These are phyloP conservation scores for Caenorhabditis sp. DNA, from an alignment of 2,888 invertebrate species.

Conservation along the genomic window DNA sequence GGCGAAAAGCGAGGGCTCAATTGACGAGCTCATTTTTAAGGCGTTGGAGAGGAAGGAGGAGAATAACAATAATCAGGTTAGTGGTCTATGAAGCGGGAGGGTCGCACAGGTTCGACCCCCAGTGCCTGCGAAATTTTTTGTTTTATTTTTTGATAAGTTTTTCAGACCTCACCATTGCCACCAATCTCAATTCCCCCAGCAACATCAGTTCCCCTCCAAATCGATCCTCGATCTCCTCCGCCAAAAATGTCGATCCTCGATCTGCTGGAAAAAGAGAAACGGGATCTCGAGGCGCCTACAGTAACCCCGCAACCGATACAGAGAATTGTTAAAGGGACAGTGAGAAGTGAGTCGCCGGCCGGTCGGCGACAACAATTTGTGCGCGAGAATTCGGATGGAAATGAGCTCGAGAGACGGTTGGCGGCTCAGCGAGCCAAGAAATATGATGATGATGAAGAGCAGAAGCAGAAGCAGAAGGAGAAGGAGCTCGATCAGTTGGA, in stretches of 20 bases:
- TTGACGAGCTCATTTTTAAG: slow-evolving; percentile 53
- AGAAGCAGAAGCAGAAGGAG: slow-evolving; percentile 12
- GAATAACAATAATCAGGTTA: slow-evolving; percentile 44
- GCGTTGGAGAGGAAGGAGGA: slow-evolving; percentile 44
- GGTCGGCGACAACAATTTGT: slow-evolving; percentile 28
- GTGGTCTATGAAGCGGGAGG: no score
- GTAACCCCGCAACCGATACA: slow-evolving; percentile 22
- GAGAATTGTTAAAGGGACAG: slow-evolving; percentile 23
- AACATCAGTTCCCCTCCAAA: not conserved
- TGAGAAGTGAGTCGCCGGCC: slow-evolving; percentile 26
- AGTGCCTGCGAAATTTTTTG: not conserved
- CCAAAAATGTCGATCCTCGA: slow-evolving; percentile 46
- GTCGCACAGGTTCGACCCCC: not conserved
- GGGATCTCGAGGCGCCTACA: slow-evolving; percentile 16
- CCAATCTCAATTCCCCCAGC: slow-evolving; percentile 8
- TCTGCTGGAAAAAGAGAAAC: slow-evolving; percentile 30
- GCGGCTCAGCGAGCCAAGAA: slow-evolving; percentile 52
- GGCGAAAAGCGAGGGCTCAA: slow-evolving; percentile 36
- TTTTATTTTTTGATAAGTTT: not conserved
- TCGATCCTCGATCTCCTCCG: slow-evolving; percentile 35
- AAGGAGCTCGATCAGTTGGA: slow-evolving; percentile 25
- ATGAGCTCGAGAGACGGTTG: slow-evolving; percentile 49
- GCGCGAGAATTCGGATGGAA: slow-evolving; percentile 43
- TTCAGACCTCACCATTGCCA: not conserved
- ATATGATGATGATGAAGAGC: slow-evolving; percentile 25